Percentiles rank a stretch among this genome's conserved stretches.
These are phyloP conservation scores for Synanthedon tipuliformis DNA, from an alignment of 2,888 invertebrate genomes.

Conservation along the genomic window DNA sequence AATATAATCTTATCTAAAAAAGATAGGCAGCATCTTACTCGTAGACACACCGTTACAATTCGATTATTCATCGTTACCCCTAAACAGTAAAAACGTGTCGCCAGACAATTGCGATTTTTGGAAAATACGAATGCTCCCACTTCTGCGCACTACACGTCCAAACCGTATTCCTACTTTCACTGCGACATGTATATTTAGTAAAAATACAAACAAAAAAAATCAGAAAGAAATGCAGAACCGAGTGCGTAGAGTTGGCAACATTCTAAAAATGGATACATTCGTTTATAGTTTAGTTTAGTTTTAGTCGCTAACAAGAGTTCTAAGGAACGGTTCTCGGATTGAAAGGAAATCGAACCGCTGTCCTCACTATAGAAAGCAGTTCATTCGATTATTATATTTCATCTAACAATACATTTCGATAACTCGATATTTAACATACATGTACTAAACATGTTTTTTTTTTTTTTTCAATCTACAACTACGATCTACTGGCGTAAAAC, in stretches of 20 bases:
- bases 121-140: slow-evolving; percentile 22
- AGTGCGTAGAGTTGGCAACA: no score
- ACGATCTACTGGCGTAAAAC: slow-evolving; percentile 49
- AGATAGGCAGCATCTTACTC: slow-evolving; percentile 57
- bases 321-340: slow-evolving; percentile 8
- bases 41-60: slow-evolving; percentile 47
- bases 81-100: slow-evolving; percentile 29
- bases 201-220: not conserved
- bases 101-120: slow-evolving; percentile 43
- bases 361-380: slow-evolving; percentile 43
- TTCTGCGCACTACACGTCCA: no score
- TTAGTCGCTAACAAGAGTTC: slow-evolving; percentile 47
- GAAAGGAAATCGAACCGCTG: slow-evolving; percentile 26
- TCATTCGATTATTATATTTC: slow-evolving; percentile 28
- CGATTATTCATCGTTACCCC: slow-evolving; percentile 26
- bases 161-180: no score
- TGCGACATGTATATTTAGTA: slow-evolving; percentile 24
- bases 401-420: slow-evolving; percentile 61
- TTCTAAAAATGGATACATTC: no score
- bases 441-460: slow-evolving; percentile 50
- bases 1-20: slow-evolving; percentile 67
- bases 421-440: slow-evolving; percentile 53
- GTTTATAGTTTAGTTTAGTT: slow-evolving; percentile 8
- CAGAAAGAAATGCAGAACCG: not conserved
- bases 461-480: slow-evolving; percentile 50